phyloP scores from a whole-genome alignment of 1,140 invertebrate species.

The Trachymyrmex cornetzi region DNA sequence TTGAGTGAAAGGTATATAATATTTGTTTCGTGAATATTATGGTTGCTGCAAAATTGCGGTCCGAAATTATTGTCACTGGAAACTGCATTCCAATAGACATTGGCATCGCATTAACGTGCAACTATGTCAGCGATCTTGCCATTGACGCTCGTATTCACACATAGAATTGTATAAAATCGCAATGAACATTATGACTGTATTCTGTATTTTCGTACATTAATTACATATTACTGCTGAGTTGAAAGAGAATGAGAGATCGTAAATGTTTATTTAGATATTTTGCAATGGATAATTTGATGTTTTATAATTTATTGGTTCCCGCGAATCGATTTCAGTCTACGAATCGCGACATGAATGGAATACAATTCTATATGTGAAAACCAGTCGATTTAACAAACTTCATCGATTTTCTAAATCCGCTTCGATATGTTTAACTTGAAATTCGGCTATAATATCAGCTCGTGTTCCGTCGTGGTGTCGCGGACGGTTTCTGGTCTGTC shows the following conservation, averaged over 20 bases:
- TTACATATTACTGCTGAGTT: neutral
- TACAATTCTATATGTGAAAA: slow-evolving; percentile 39
- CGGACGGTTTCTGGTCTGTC: slow-evolving; percentile 20
- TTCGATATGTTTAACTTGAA: slow-evolving; percentile 71
- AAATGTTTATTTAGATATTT: slow-evolving; percentile 11
- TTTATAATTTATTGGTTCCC: neutral
- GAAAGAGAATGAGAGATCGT: neutral
- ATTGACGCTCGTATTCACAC: slow-evolving; percentile 15
- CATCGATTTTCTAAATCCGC: slow-evolving; percentile 3
- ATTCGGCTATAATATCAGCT: slow-evolving; percentile 26
- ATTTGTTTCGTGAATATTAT: neutral
- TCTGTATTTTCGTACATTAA: neutral
- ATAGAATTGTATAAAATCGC: slow-evolving; percentile 1
- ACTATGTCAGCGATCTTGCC: neutral
- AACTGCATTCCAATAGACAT: slow-evolving; percentile 47
- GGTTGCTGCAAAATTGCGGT: slow-evolving; percentile 9
- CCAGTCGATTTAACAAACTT: neutral
- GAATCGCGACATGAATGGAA: neutral
- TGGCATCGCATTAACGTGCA: neutral
- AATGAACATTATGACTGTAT: neutral
- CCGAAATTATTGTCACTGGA: slow-evolving; percentile 61
- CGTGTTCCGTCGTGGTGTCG: neutral
- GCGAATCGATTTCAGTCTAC: neutral
- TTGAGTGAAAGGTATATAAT: neutral
- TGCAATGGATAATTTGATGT: slow-evolving; percentile 3